Conservation (phyloP, 2,797 vertebrate species). For the Mus spretus region DNA sequence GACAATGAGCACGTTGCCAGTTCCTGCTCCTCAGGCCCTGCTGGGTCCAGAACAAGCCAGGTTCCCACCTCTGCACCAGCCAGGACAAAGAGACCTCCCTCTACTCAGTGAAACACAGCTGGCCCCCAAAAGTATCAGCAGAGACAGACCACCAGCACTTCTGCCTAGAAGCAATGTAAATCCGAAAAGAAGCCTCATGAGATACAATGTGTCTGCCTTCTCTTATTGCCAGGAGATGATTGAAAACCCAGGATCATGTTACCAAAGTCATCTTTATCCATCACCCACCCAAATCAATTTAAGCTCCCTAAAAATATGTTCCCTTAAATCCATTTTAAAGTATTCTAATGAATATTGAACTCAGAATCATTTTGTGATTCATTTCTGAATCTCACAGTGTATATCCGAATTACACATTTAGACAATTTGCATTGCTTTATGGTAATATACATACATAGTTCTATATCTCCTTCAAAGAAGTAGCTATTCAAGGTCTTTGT, state of each 20-base stretch:
- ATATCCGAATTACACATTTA: not conserved
- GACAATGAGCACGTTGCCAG: accelerated
- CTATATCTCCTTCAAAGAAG: not conserved
- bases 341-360: not conserved
- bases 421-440: not conserved
- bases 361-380: not conserved
- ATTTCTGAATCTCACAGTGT: not conserved
- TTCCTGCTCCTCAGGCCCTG: not conserved
- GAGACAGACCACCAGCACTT: not conserved
- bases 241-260: not conserved
- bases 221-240: not conserved
- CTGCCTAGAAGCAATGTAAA: not conserved
- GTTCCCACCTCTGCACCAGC: not conserved
- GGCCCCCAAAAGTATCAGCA: not conserved
- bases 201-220: not conserved
- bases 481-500: not conserved
- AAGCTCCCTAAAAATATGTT: not conserved
- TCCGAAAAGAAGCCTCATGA: not conserved
- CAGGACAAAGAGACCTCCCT: not conserved
- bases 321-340: slow-evolving; percentile 5
- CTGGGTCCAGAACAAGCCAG: not conserved
- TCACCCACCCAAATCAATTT: slow-evolving; percentile 11
- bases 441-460: not conserved
- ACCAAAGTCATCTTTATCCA: not conserved
- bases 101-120: slow-evolving; percentile 4